phyloP scores from a whole-genome alignment of 2,113 vertebrate genomes.

The Phalacrocorax aristotelis region DNA sequence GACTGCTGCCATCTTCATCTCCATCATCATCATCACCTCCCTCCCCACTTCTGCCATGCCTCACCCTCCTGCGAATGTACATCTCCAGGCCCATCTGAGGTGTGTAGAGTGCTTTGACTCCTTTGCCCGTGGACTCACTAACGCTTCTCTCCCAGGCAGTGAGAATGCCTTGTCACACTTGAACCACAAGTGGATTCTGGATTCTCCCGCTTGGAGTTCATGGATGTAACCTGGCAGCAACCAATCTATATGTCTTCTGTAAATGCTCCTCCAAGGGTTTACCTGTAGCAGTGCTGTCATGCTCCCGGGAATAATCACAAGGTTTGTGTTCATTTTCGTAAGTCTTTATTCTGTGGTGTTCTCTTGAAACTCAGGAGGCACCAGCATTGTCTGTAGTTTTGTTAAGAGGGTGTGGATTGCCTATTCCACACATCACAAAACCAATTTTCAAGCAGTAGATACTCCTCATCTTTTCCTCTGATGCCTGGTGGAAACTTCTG shows the following conservation, averaged over 20 bases:
- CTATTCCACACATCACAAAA: not conserved
- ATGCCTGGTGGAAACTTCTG: not conserved
- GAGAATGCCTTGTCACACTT: constrained; percentile 59
- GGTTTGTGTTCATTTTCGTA: constrained; percentile 54
- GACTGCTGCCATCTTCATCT: not conserved
- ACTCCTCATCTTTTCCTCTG: not conserved
- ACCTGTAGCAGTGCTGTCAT: constrained; percentile 68
- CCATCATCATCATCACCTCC: not conserved
- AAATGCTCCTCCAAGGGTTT: constrained; percentile 67
- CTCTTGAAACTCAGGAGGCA: not conserved
- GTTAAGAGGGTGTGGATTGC: not conserved
- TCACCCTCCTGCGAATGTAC: not conserved
- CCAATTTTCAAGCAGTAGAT: not conserved
- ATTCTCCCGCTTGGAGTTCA: constrained; percentile 40
- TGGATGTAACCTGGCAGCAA: constrained; percentile 63
- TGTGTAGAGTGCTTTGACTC: not conserved
- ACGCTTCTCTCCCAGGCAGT: constrained; percentile 60
- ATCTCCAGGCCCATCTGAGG: not conserved
- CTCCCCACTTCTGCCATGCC: not conserved
- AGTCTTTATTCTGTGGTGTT: constrained; percentile 30
- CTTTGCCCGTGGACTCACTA: not conserved
- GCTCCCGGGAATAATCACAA: constrained; percentile 70
- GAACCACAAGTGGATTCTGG: constrained; percentile 60
- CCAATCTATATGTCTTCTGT: constrained; percentile 58
- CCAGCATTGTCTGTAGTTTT: not conserved